Percentiles rank a stretch among this genome's conserved stretches.
Evolutionary conservation across 1,140 invertebrate genomes (phyloP).

Genomic region (Micrasema longulum): DNA sequence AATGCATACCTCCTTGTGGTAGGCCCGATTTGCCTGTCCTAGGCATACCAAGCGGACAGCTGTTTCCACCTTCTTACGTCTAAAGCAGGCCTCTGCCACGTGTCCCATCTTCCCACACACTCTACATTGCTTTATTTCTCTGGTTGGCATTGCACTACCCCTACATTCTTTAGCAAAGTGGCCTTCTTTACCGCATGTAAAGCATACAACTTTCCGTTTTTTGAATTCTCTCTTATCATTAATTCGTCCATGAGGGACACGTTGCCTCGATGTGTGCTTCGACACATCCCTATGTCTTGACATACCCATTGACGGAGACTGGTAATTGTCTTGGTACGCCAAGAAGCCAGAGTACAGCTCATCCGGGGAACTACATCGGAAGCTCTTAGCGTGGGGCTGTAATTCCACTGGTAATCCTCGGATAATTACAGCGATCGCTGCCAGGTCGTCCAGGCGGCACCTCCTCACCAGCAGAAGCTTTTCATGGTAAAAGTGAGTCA

Average conservation of each 20-base stretch:
- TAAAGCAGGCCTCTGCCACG: not conserved
- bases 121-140: not conserved
- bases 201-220: not conserved
- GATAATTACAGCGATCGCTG: not conserved
- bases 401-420: not conserved
- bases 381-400: not conserved
- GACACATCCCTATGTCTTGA: not conserved
- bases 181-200: not conserved
- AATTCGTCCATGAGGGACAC: not conserved
- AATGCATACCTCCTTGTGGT: not conserved
- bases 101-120: not conserved
- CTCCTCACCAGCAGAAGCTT: not conserved
- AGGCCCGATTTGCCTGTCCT: not conserved
- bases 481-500: constrained; percentile 16
- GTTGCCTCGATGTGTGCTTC: not conserved
- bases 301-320: not conserved
- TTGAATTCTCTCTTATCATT: not conserved
- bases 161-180: not conserved
- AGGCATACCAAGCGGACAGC: not conserved
- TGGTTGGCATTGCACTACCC: not conserved
- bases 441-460: constrained; percentile 3
- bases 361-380: not conserved
- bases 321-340: not conserved
- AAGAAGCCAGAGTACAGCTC: not conserved
- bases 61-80: not conserved